A percentile compares a stretch with the other conserved stretches of the same genome.
Conservation (phyloP, 2,113 vertebrate genomes). For the Rattus rattus region DNA sequence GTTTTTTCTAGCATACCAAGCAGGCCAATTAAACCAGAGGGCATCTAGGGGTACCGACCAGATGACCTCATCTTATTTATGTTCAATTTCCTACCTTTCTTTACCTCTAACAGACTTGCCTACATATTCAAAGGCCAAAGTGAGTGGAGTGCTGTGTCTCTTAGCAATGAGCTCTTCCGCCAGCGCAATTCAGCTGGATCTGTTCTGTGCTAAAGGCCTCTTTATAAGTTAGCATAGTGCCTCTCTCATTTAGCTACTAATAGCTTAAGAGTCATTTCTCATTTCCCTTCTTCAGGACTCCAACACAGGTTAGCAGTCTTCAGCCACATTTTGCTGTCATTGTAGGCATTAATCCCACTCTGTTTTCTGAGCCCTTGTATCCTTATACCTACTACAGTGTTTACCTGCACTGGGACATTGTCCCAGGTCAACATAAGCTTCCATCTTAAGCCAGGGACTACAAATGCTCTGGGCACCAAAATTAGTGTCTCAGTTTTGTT, state of each 20-base stretch:
- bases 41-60: not conserved
- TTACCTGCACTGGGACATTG: not conserved
- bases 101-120: not conserved
- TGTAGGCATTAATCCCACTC: not conserved
- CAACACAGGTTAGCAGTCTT: not conserved
- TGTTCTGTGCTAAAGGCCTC: not conserved
- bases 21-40: not conserved
- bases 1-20: not conserved
- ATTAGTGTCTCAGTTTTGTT: constrained; percentile 21
- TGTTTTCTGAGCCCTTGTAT: not conserved
- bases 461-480: not conserved
- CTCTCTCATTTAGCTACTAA: constrained; percentile 28
- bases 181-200: not conserved
- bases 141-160: not conserved
- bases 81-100: constrained; percentile 33
- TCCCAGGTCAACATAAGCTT: not conserved
- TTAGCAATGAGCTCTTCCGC: not conserved
- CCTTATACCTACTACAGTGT: not conserved
- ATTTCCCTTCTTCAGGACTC: constrained; percentile 14
- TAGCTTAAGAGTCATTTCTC: not conserved
- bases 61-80: not conserved
- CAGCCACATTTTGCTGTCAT: not conserved
- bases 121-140: not conserved
- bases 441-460: not conserved
- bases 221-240: not conserved